Evolutionary conservation across 2,797 vertebrate genomes (phyloP).

Genomic region (Gymnoscopelus braueri): DNA sequence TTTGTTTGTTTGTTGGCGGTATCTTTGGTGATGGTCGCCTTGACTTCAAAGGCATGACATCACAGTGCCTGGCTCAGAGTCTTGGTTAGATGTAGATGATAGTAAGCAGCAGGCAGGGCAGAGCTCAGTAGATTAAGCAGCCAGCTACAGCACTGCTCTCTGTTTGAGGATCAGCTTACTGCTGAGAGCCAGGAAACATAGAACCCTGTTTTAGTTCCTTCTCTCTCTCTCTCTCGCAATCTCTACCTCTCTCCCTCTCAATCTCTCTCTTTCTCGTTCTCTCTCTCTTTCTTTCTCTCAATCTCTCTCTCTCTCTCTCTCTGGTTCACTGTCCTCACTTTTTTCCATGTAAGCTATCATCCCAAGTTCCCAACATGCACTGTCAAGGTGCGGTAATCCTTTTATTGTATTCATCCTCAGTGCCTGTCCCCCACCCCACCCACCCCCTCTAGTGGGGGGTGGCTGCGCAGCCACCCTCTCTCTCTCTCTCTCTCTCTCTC

Average conservation of each 20-base stretch:
- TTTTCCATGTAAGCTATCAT: slow-evolving; percentile 29
- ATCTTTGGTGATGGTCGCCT: slow-evolving; percentile 43
- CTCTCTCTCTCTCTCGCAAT: slow-evolving; percentile 19
- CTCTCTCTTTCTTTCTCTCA: background rate
- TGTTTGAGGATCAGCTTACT: slow-evolving; percentile 43
- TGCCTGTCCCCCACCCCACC: slow-evolving; percentile 58
- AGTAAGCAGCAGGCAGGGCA: slow-evolving; percentile 33
- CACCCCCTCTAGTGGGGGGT: slow-evolving; percentile 61
- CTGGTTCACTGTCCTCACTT: background rate
- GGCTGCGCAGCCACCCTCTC: slow-evolving; percentile 75
- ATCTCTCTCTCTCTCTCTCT: slow-evolving; percentile 1
- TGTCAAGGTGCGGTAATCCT: slow-evolving; percentile 50
- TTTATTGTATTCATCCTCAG: slow-evolving; percentile 40
- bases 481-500: slow-evolving; percentile 66
- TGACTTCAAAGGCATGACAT: slow-evolving; percentile 49
- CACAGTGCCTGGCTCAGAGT: slow-evolving; percentile 34
- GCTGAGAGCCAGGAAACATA: slow-evolving; percentile 29
- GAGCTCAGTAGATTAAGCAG: slow-evolving; percentile 37
- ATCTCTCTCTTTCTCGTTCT: slow-evolving; percentile 30
- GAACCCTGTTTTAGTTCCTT: slow-evolving; percentile 30
- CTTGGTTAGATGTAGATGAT: slow-evolving; percentile 36
- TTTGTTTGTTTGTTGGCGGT: no score
- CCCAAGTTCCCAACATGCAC: slow-evolving; percentile 34
- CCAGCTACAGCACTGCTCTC: slow-evolving; percentile 31
- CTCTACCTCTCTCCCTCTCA: background rate